These are phyloP conservation scores for Mongoloraphidia duomilia DNA, from an alignment of 2,888 invertebrate species.

Conservation along the genomic window DNA sequence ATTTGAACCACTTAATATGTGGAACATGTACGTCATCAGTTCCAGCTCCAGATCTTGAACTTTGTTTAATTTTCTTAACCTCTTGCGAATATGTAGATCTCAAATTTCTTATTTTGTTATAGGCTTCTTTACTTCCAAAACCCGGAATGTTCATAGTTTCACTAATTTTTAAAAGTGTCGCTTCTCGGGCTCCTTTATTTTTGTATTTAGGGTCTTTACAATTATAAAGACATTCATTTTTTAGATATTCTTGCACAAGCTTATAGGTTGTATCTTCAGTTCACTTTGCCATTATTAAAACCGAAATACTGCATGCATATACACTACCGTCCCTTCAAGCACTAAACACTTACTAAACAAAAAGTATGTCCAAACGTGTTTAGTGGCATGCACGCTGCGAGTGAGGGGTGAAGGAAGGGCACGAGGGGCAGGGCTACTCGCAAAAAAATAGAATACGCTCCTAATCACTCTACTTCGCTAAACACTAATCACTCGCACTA, in stretches of 20 bases:
- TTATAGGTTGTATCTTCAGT: too few relatives aligned
- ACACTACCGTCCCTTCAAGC: too few relatives aligned
- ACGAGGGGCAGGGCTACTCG: too few relatives aligned
- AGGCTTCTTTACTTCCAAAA: neutral
- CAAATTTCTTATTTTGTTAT: neutral
- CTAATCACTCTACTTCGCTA: too few relatives aligned
- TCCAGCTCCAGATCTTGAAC: neutral
- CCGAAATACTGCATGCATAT: too few relatives aligned
- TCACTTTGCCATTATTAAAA: too few relatives aligned
- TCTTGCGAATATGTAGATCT: constrained; percentile 1
- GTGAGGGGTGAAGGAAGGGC: too few relatives aligned
- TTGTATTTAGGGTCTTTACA: neutral
- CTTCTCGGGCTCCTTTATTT: constrained; percentile 1
- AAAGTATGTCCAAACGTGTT: too few relatives aligned
- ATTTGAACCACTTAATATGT: neutral
- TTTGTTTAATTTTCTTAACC: neutral
- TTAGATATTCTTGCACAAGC: neutral
- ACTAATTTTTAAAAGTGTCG: neutral
- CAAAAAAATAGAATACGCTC: too few relatives aligned
- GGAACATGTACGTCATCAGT: neutral
- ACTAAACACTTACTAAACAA: too few relatives aligned
- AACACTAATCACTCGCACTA: too few relatives aligned
- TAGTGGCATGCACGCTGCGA: too few relatives aligned
- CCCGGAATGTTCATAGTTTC: neutral
- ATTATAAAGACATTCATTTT: neutral